These are phyloP conservation scores for Dysidea cf. avara DNA, from an alignment of 37 sponge, comb jelly and placozoan species.

Conservation along the genomic window DNA sequence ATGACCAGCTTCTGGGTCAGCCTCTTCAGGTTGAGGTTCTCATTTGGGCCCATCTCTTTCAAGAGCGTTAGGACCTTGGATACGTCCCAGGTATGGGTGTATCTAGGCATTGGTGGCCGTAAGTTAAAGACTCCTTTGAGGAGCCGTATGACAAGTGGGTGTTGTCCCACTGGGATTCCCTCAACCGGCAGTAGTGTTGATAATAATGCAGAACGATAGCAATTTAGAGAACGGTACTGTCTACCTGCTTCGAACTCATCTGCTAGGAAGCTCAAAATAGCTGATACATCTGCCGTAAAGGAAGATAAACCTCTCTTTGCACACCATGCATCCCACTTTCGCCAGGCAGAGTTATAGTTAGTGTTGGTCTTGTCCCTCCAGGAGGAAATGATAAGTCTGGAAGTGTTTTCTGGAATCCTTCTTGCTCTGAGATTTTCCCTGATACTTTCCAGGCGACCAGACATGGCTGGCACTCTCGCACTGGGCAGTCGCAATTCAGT, in stretches of 20 bases:
- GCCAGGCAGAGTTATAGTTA: neutral
- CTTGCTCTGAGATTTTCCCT: neutral
- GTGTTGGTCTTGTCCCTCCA: neutral
- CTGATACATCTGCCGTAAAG: constrained; percentile 27
- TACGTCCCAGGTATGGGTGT: constrained; percentile 21
- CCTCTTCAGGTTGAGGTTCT: too few species aligned
- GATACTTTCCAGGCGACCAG: constrained; percentile 14
- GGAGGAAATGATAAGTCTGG: neutral
- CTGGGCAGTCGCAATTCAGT: neutral
- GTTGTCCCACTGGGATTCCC: constrained; percentile 18
- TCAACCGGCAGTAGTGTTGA: constrained; percentile 16
- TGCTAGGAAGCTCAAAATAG: constrained; percentile 19
- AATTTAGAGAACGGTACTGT: constrained; percentile 6
- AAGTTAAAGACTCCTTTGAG: constrained; percentile 24
- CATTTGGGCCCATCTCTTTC: too few species aligned
- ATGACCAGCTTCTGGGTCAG: neutral
- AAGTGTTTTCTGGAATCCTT: neutral
- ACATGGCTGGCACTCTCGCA: neutral
- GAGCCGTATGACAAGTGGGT: constrained; percentile 22
- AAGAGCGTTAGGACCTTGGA: neutral
- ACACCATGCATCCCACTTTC: constrained; percentile 20
- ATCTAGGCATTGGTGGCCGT: constrained; percentile 18
- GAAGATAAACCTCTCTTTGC: constrained; percentile 2
- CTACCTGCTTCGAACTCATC: constrained; percentile 12
- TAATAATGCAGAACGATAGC: constrained; percentile 4